Conservation (phyloP, 2,113 vertebrate genomes). For the Hippocampus barbouri region DNA sequence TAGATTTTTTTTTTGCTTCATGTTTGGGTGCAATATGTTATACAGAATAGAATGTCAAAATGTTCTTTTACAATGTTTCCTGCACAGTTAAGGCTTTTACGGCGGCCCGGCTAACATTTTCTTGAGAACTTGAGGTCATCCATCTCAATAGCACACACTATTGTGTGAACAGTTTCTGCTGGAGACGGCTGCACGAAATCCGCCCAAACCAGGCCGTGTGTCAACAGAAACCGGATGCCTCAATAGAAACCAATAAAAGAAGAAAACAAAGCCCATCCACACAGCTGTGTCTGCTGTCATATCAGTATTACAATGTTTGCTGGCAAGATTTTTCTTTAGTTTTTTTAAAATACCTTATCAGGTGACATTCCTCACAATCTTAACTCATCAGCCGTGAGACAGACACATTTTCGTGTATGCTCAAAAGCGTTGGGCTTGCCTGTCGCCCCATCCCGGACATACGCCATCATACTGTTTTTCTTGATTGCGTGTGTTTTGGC, state of each 20-base stretch:
- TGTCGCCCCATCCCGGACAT: too few species aligned
- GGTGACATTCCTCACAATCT: background rate
- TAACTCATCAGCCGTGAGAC: background rate
- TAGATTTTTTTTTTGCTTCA: too few species aligned
- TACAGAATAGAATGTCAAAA: background rate
- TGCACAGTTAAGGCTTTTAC: background rate
- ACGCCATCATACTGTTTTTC: too few species aligned
- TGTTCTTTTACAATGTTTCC: background rate
- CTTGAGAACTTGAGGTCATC: background rate
- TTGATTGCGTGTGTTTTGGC: too few species aligned
- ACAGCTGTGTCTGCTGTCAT: background rate
- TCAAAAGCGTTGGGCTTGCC: too few species aligned
- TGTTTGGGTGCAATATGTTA: too few species aligned
- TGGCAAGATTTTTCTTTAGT: background rate
- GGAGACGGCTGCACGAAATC: background rate
- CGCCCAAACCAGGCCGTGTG: background rate
- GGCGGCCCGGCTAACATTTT: background rate
- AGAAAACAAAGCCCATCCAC: background rate
- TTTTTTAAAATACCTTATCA: background rate
- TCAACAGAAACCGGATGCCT: background rate
- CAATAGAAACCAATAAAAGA: background rate
- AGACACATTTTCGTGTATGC: background rate
- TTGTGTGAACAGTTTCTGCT: background rate
- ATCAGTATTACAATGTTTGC: background rate
- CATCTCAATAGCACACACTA: background rate